These are phyloP conservation scores for Speoplatyrhinus poulsoni DNA, from an alignment of 2,113 vertebrate genomes.

Conservation along the genomic window DNA sequence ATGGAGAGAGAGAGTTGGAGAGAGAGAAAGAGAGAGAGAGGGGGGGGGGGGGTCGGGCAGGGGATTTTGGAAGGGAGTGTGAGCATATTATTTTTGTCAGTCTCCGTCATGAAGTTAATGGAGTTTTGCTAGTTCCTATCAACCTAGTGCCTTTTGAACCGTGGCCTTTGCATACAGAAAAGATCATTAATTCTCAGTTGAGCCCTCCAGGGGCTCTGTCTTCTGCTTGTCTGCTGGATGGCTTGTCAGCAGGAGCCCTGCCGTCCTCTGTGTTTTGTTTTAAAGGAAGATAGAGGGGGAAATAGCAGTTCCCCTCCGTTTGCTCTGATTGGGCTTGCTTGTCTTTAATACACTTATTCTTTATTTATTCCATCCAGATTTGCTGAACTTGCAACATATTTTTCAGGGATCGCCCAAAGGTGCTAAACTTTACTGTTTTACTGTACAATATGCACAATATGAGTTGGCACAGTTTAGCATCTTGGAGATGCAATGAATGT, in stretches of 20 bases:
- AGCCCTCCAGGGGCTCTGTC: slow-evolving; percentile 32
- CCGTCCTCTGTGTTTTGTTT: not conserved
- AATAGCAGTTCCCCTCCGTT: not conserved
- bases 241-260: slow-evolving; percentile 26
- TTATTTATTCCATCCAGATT: too few species aligned
- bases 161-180: slow-evolving; percentile 64
- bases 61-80: slow-evolving; percentile 10
- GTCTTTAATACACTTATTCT: not conserved
- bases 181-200: slow-evolving; percentile 65
- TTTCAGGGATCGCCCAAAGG: too few species aligned
- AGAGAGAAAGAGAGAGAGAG: not conserved
- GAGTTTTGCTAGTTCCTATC: slow-evolving; percentile 59
- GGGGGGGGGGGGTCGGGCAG: too few species aligned
- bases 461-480: too few species aligned
- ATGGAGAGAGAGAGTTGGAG: too few species aligned
- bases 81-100: slow-evolving; percentile 50
- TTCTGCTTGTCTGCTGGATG: slow-evolving; percentile 15
- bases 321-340: not conserved
- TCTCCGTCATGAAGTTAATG: slow-evolving; percentile 60
- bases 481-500: too few species aligned
- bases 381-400: too few species aligned
- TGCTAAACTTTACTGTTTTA: too few species aligned
- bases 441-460: too few species aligned
- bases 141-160: slow-evolving; percentile 56
- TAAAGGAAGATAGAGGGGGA: not conserved